Base-by-base conservation (phyloP, 1,140 invertebrate genomes). In the Brachionus plicatilis region DNA sequence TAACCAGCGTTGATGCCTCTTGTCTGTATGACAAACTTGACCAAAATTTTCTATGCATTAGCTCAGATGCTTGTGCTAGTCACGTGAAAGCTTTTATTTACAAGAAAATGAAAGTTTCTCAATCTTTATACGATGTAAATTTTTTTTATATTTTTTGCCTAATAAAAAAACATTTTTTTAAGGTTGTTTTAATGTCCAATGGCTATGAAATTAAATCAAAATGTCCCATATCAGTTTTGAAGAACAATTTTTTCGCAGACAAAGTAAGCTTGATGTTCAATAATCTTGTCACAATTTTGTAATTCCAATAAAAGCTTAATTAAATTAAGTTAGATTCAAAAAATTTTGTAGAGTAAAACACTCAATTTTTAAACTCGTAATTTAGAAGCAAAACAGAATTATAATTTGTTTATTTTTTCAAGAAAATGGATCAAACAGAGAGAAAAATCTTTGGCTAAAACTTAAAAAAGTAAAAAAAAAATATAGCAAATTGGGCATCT, bases 151-250 rank as follows among this genome's bases (percentile, higher is more conserved):
- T 37, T 53, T n/a, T 29, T n/a, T 29, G 1, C 37, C 2, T 4
- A n/a, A 29, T 50, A 11, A 27, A 17, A 14, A 20, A 14, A 8
- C 27, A 11, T n/a, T 43, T 50, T 78, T 47, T 75, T 33, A 60
- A 82, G 79, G 53, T 68, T 45, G 50, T 60, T 1, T 60, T 82
- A 12, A 82, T 82, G 79, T 60, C 29, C 20, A 82, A 82, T 68
- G 79, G 79, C 1, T 82, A 65, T 47, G 79, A 82, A 82, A 37
- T 82, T 41, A 82, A 82, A 60, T 56, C 17, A 60, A 68, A 82
- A 11, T 82, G 79, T 45, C 79, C 79, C 8, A 41, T 82, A 33
- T 41, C 27, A 4, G 24, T 65, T 37, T 68, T 82, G 8, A 82
- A 60, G 24, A 60, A 82, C 37, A 68, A 45, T 43, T 60, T 82